Conservation (phyloP, 2,797 vertebrate genomes). For the Lepidocolaptes lacrymiger region DNA sequence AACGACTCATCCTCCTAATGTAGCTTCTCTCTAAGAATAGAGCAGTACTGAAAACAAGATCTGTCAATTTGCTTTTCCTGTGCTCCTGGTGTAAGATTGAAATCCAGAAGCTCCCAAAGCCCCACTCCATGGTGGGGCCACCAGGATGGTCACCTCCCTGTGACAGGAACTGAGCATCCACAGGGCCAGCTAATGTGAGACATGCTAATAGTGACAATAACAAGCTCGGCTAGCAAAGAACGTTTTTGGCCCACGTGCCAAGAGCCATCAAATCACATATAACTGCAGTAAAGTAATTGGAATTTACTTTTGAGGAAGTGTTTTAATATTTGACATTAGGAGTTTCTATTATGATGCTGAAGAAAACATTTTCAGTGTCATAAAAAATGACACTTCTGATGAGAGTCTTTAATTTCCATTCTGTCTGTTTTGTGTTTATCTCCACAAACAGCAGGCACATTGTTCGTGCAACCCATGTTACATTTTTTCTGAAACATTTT, state of each 20-base stretch:
- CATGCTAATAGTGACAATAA: background rate
- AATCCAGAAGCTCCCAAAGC: background rate
- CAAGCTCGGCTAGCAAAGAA: background rate
- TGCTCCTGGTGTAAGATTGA: background rate
- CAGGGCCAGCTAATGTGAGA: background rate
- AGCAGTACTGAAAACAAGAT: slow-evolving; percentile 11
- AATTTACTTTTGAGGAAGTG: background rate
- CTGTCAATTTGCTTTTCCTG: slow-evolving; percentile 8
- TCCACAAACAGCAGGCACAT: background rate
- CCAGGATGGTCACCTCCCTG: background rate
- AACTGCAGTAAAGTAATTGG: background rate
- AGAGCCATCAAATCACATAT: background rate
- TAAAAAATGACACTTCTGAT: slow-evolving; percentile 2
- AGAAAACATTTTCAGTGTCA: background rate
- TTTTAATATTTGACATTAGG: slow-evolving; percentile 3
- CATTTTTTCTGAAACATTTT: background rate
- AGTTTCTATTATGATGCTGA: background rate
- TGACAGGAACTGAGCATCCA: background rate
- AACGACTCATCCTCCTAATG: slow-evolving; percentile 12
- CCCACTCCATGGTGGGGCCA: background rate
- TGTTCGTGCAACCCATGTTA: background rate
- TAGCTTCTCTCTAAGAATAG: slow-evolving; percentile 55
- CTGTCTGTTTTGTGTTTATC: background rate
- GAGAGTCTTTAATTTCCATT: slow-evolving; percentile 1
- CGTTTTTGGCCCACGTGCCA: background rate